Percentiles rank a stretch among this genome's conserved stretches.
Conservation (phyloP, 2,113 vertebrate genomes). For the Pan troglodytes region NHGRI_mPanTro3-v2.1_pri NC_072409.2:43501001-43501500, state of each 20-base stretch:
- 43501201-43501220: not conserved
- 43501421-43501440: not conserved
- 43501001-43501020: constrained; percentile 16
- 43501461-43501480: not conserved
- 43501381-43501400: not conserved
- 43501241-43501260: not conserved
- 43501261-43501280: not conserved
- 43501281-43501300: not conserved
- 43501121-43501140: constrained; percentile 61
- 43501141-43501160: not conserved
- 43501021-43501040: constrained; percentile 40
- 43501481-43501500: not conserved
- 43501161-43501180: constrained; percentile 18
- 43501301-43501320: not conserved
- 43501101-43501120: constrained; percentile 68
- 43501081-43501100: constrained; percentile 57
- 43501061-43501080: not conserved
- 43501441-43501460: not conserved
- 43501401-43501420: not conserved
- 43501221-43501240: not conserved
- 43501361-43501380: not conserved
- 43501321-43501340: not conserved
- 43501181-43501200: not conserved
- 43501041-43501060: constrained; percentile 50
- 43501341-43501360: not conserved